A percentile compares a stretch with the other conserved stretches of the same genome.
Evolutionary conservation across 2,797 vertebrate species (phyloP).

Genomic region (Karalla daura): DNA sequence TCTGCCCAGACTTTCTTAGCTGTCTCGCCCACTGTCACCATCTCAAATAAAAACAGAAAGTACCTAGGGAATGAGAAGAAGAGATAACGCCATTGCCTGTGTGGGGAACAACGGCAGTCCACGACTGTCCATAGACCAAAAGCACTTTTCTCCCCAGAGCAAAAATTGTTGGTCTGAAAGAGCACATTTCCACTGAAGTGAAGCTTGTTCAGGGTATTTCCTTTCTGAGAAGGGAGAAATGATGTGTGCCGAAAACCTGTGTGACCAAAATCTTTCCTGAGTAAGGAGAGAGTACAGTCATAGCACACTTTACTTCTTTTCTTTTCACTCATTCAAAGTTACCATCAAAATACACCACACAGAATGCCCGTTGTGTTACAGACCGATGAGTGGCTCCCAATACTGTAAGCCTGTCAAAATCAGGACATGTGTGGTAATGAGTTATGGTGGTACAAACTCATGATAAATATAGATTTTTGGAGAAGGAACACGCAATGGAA

Average conservation of each 20-base stretch:
- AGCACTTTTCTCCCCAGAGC: background rate
- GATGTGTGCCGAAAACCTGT: background rate
- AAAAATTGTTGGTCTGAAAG: background rate
- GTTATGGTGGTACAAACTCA: conserved; percentile 4
- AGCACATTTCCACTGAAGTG: background rate
- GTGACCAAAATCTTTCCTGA: background rate
- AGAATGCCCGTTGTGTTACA: background rate
- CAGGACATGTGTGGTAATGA: conserved; percentile 15
- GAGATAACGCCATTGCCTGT: background rate
- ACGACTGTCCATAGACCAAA: background rate
- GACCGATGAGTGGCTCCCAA: conserved; percentile 9
- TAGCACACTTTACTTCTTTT: background rate
- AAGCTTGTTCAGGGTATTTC: conserved; percentile 5
- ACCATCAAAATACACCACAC: no score
- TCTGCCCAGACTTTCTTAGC: no score
- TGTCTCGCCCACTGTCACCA: no score
- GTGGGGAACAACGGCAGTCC: background rate
- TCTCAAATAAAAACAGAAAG: no score
- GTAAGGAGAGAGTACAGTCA: background rate
- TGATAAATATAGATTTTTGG: conserved; percentile 44
- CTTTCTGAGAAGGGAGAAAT: background rate
- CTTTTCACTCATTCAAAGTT: no score
- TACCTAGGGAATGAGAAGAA: no score
- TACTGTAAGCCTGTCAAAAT: conserved; percentile 12
- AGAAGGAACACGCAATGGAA: conserved; percentile 11